A percentile compares a stretch with the other conserved stretches of the same genome.
Conservation (phyloP, 35 echinoderm and acorn worm species). For the Diadema setosum region DNA sequence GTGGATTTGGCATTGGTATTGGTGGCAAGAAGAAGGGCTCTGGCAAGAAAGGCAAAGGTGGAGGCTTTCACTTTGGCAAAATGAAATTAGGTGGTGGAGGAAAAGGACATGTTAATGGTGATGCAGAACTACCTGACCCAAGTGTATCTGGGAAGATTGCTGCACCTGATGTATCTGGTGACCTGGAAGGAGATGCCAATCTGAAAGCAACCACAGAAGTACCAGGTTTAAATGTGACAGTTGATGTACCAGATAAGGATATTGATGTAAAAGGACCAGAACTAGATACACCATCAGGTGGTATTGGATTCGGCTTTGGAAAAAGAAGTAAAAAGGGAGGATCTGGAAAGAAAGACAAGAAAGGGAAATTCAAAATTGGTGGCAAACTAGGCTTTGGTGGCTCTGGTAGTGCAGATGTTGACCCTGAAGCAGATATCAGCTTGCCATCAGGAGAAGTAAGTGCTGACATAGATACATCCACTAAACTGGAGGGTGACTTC, state of each 20-base stretch:
- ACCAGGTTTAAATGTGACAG: neutral
- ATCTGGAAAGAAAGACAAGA: conserved; percentile 50
- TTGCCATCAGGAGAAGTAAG: neutral
- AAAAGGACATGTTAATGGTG: neutral
- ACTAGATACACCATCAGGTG: neutral
- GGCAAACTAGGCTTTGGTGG: conserved; percentile 1
- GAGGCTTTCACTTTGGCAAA: conserved; percentile 36
- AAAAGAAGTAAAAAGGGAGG: conserved; percentile 20
- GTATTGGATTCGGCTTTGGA: conserved; percentile 15
- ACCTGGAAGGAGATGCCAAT: conserved; percentile 11
- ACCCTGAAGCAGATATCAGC: conserved; percentile 10
- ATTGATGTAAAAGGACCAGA: conserved; percentile 35
- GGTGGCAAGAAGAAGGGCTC: conserved; percentile 52
- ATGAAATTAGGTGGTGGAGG: neutral
- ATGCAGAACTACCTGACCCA: neutral
- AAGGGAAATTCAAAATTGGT: conserved; percentile 8
- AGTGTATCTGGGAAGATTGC: neutral
- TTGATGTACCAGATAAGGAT: conserved; percentile 31
- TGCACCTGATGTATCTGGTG: neutral
- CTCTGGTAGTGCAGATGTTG: conserved; percentile 7
- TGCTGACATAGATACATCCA: conserved; percentile 16
- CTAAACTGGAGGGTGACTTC: conserved; percentile 13
- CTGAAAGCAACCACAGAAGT: neutral
- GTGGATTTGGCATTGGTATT: conserved; percentile 18
- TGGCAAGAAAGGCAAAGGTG: conserved; percentile 48